Percentiles rank a stretch among this genome's conserved stretches.
Evolutionary conservation across 1,140 invertebrate species (phyloP).

Genomic region (Achatina immaculata): DNA sequence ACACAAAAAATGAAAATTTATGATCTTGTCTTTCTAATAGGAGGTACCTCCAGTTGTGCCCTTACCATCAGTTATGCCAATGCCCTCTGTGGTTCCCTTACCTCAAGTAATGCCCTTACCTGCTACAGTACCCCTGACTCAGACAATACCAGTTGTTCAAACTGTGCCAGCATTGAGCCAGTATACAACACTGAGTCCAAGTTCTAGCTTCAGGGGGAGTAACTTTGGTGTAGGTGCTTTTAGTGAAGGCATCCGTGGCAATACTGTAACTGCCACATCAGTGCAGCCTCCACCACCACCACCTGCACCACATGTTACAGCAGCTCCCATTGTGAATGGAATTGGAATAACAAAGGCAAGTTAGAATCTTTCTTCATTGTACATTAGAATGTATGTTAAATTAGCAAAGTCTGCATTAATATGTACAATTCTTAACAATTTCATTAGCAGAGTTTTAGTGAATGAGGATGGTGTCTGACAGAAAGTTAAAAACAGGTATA

Average conservation of each 20-base stretch:
- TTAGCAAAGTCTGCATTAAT: not conserved
- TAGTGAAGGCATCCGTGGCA: not conserved
- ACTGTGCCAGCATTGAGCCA: not conserved
- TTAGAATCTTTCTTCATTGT: not conserved
- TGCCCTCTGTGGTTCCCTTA: not conserved
- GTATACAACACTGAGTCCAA: conserved; percentile 43
- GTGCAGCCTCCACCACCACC: not conserved
- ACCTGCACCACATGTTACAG: too few relatives aligned
- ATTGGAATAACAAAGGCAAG: not conserved
- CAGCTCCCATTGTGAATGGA: not conserved
- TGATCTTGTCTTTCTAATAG: too few relatives aligned
- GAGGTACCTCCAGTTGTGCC: too few relatives aligned
- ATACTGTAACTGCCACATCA: not conserved
- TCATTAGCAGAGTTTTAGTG: too few relatives aligned
- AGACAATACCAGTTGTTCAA: not conserved
- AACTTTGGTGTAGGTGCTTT: not conserved
- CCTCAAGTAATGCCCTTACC: not conserved
- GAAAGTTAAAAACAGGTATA: too few relatives aligned
- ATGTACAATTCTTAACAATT: too few relatives aligned
- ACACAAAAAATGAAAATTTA: too few relatives aligned
- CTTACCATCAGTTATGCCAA: too few relatives aligned
- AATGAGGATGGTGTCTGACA: too few relatives aligned
- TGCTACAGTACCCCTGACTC: not conserved
- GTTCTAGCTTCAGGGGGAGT: conserved; percentile 51
- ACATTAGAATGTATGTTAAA: not conserved